Conservation (phyloP, 2,113 vertebrate species). For the Oceanites oceanicus region DNA sequence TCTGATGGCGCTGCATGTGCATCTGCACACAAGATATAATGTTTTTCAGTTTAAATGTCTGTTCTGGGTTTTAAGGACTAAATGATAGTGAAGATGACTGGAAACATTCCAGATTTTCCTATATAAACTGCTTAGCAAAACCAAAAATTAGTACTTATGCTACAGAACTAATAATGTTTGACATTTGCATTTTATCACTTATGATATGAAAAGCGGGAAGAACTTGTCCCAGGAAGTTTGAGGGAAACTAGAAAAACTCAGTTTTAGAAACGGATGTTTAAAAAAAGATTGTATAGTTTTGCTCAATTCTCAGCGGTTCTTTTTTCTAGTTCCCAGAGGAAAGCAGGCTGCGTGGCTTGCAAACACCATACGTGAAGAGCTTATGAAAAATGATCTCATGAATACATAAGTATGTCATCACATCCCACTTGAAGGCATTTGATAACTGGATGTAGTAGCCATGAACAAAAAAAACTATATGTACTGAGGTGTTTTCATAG, state of each 20-base stretch:
- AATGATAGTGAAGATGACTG: conserved; percentile 79
- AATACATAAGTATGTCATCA: conserved; percentile 68
- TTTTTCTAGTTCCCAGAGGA: conserved; percentile 53
- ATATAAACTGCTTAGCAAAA: conserved; percentile 68
- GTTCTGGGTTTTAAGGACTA: conserved; percentile 77
- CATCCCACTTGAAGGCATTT: conserved; percentile 58
- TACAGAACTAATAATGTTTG: conserved; percentile 78
- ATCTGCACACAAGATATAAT: conserved; percentile 75
- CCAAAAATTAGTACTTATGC: conserved; percentile 74
- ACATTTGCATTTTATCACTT: conserved; percentile 74
- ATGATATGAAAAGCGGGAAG: conserved; percentile 41
- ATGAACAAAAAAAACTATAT: conserved; percentile 9
- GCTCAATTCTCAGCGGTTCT: conserved; percentile 38
- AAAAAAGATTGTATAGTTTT: conserved; percentile 37
- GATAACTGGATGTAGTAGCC: conserved; percentile 59
- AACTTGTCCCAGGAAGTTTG: conserved; percentile 63
- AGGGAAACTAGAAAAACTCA: conserved; percentile 41
- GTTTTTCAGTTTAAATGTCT: conserved; percentile 75
- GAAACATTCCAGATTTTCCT: conserved; percentile 74
- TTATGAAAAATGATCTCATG: conserved; percentile 60
- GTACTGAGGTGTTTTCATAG: conserved; percentile 28
- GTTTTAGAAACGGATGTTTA: conserved; percentile 34
- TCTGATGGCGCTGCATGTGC: conserved; percentile 62
- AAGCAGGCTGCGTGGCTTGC: conserved; percentile 42
- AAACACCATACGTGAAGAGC: conserved; percentile 61